Evolutionary conservation across 1,140 invertebrate genomes (phyloP).

Genomic region (Lepidurus couesii): DNA sequence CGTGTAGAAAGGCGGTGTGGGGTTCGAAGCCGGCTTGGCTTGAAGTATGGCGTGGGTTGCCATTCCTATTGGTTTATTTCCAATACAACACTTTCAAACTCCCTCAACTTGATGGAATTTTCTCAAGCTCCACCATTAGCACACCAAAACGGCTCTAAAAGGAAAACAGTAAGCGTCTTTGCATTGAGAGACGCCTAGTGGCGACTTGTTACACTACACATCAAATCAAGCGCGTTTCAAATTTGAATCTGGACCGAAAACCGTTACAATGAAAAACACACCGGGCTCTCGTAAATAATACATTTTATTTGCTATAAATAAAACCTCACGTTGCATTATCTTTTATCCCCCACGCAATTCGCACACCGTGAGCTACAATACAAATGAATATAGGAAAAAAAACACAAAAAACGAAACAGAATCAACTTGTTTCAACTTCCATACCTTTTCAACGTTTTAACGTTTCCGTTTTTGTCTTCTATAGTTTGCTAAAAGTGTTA

Average conservation of each 20-base stretch:
- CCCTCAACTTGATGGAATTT: neutral
- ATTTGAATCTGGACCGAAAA: no score
- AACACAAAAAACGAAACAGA: neutral
- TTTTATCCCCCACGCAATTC: neutral
- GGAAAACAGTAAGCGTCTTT: neutral
- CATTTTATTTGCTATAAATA: slow-evolving; percentile 22
- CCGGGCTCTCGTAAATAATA: neutral
- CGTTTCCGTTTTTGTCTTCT: neutral
- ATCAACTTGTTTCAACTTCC: neutral
- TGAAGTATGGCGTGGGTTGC: neutral
- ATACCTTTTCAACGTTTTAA: neutral
- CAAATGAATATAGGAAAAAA: neutral
- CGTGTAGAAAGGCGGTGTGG: neutral
- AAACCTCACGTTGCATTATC: neutral
- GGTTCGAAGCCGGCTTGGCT: neutral
- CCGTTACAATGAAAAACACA: neutral
- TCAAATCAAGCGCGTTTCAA: neutral
- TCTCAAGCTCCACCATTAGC: slow-evolving; percentile 18
- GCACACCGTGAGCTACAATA: slow-evolving; percentile 4
- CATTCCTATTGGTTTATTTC: neutral
- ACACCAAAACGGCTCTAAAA: neutral
- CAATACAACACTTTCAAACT: neutral
- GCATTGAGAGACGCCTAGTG: neutral
- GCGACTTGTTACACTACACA: neutral
- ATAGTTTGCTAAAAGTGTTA: neutral